Conservation (phyloP, 2,797 vertebrate genomes). For the Thamnophis elegans region DNA sequence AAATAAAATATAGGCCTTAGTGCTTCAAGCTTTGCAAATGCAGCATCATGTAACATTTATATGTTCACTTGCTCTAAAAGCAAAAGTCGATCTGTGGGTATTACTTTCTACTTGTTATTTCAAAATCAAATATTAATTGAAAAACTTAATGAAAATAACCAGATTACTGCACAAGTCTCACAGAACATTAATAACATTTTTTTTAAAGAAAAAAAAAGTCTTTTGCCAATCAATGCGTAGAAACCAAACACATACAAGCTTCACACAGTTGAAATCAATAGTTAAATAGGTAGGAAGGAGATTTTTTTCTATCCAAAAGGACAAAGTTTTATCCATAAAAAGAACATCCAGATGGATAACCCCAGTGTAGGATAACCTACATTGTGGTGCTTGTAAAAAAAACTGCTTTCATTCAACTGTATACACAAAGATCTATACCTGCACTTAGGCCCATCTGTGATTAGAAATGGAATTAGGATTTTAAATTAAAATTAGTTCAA, state of each 20-base stretch:
- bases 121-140: conserved; percentile 64
- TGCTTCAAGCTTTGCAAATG: conserved; percentile 48
- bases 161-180: conserved; percentile 35
- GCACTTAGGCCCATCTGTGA: not conserved
- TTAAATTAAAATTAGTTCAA: conserved; percentile 10
- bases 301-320: not conserved
- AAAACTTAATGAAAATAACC: conserved; percentile 65
- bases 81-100: conserved; percentile 53
- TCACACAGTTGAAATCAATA: conserved; percentile 18
- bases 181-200: conserved; percentile 36
- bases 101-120: conserved; percentile 54
- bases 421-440: not conserved
- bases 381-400: not conserved
- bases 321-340: not conserved
- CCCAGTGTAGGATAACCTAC: not conserved
- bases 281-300: conserved; percentile 29
- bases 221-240: conserved; percentile 35
- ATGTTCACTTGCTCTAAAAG: conserved; percentile 44
- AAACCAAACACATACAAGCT: conserved; percentile 11
- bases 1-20: conserved; percentile 63
- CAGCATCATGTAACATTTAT: conserved; percentile 51
- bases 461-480: not conserved
- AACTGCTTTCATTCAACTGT: not conserved
- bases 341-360: not conserved
- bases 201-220: not conserved